These are phyloP conservation scores for Hemiscyllium ocellatum DNA, from an alignment of 2,113 vertebrate species.

Conservation along the genomic window DNA sequence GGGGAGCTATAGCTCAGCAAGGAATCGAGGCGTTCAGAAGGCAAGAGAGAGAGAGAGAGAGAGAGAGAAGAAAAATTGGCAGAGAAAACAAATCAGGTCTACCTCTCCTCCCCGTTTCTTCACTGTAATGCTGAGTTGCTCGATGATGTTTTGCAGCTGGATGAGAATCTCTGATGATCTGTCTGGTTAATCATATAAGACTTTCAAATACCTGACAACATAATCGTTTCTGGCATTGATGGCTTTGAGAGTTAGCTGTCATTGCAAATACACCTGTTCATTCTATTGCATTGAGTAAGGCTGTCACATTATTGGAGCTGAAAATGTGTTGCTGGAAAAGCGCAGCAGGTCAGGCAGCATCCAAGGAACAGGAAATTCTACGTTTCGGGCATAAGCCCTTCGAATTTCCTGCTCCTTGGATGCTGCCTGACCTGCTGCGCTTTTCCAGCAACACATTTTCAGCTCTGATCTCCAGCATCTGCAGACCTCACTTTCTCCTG, in stretches of 20 bases:
- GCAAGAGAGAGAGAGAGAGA: neutral
- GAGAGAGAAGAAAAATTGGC: neutral
- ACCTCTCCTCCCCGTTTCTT: neutral
- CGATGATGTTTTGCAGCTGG: constrained; percentile 1
- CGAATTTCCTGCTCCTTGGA: too few relatives aligned
- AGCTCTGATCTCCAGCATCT: too few relatives aligned
- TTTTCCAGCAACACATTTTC: too few relatives aligned
- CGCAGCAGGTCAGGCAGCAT: too few relatives aligned
- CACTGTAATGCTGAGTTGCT: neutral
- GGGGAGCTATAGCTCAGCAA: neutral
- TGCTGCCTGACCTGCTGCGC: too few relatives aligned
- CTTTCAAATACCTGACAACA: neutral
- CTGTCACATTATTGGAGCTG: neutral
- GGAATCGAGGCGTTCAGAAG: neutral
- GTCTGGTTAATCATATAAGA: neutral
- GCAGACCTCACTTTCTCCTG: too few relatives aligned
- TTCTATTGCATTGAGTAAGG: neutral
- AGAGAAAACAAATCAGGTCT: neutral
- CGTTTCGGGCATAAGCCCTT: too few relatives aligned
- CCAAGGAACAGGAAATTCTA: too few relatives aligned
- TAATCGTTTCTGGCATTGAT: neutral
- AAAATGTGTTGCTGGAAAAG: too few relatives aligned
- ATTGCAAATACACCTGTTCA: neutral
- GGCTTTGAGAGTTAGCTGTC: neutral
- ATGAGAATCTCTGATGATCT: neutral